Evolutionary conservation across 2,888 invertebrate species (phyloP).

Genomic region (Copidosoma aretas): DNA sequence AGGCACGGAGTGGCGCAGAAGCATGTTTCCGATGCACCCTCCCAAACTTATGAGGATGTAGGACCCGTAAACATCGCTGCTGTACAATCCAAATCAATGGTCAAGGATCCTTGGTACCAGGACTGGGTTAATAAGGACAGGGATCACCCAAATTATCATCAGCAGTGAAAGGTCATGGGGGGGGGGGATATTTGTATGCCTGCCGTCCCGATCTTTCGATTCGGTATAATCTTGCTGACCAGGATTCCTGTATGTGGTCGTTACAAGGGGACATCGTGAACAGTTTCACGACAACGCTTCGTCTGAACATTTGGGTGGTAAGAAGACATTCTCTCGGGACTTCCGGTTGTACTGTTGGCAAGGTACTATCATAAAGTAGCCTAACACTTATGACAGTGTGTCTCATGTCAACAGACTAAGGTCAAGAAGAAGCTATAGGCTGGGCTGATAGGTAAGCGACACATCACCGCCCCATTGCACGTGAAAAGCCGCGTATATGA

Average conservation of each 20-base stretch:
- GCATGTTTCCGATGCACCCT: not conserved
- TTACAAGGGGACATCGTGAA: conserved; percentile 11
- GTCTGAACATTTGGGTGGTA: conserved; percentile 41
- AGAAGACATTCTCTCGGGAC: conserved; percentile 35
- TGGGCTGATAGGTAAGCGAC: not conserved
- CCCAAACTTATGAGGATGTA: not conserved
- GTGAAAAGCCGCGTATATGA: not conserved
- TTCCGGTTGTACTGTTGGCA: conserved; percentile 39
- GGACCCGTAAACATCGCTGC: not conserved
- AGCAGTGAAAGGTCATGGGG: conserved; percentile 21
- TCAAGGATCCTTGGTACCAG: conserved; percentile 29
- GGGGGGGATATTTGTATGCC: conserved; percentile 24
- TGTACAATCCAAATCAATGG: not conserved
- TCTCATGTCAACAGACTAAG: not conserved
- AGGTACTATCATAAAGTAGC: conserved; percentile 40
- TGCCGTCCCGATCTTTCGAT: conserved; percentile 19
- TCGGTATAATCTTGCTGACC: conserved; percentile 18
- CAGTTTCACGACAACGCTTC: conserved; percentile 39
- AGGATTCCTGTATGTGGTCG: conserved; percentile 35
- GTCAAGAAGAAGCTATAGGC: not conserved
- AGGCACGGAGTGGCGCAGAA: not conserved
- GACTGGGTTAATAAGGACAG: not conserved
- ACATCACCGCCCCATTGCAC: too few species aligned
- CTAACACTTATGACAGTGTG: conserved; percentile 45
- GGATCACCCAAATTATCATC: conserved; percentile 23